Percentiles rank a stretch among this genome's conserved stretches.
These are phyloP conservation scores for Orchestes rusci DNA, from an alignment of 2,888 invertebrate genomes.

Conservation along the genomic window DNA sequence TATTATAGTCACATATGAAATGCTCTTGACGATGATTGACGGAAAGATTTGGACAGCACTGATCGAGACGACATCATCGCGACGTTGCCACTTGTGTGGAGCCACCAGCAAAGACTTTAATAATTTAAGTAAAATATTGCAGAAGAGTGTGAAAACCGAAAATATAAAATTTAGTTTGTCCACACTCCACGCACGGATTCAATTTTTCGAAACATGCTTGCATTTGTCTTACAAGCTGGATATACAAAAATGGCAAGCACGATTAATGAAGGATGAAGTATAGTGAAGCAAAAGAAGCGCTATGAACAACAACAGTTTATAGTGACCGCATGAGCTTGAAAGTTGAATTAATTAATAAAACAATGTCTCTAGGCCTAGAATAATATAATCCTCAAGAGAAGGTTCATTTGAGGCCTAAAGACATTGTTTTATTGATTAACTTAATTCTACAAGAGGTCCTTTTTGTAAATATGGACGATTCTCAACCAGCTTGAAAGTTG, in stretches of 20 bases:
- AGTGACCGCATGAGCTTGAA: conserved; percentile 11
- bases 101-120: conserved; percentile 9
- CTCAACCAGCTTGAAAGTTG: too few relatives aligned
- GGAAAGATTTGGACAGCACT: conserved; percentile 5
- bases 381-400: too few relatives aligned
- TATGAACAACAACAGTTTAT: conserved; percentile 9
- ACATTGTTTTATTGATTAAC: too few relatives aligned
- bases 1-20: conserved; percentile 1
- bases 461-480: too few relatives aligned
- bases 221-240: conserved; percentile 1
- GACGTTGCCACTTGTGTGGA: conserved; percentile 8
- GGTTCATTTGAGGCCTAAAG: too few relatives aligned
- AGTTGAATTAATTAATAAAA: too few relatives aligned
- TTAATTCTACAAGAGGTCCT: too few relatives aligned
- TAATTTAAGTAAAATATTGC: conserved; percentile 2
- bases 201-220: conserved; percentile 4
- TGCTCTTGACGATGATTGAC: conserved; percentile 3
- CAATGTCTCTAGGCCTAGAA: too few relatives aligned
- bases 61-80: conserved; percentile 1
- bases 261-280: conserved; percentile 5
- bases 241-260: conserved; percentile 4
- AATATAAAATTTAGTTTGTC: conserved; percentile 7
- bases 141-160: too few relatives aligned
- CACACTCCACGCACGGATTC: conserved; percentile 8
- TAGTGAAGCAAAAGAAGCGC: conserved; percentile 2